phyloP scores from a whole-genome alignment of 2,113 vertebrate species.

The Caranx ignobilis region DNA sequence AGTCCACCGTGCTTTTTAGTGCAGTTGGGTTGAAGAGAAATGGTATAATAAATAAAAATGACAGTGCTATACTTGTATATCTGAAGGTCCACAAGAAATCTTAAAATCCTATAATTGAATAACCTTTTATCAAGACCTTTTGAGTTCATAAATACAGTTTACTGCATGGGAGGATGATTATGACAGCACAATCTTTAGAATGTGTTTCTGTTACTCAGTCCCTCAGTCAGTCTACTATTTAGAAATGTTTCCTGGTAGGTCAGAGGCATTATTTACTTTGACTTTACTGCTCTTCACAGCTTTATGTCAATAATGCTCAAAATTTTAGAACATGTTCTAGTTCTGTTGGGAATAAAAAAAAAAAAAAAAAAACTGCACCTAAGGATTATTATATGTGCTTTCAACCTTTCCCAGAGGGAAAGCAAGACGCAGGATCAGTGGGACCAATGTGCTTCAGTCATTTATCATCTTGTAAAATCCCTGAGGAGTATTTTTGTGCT shows the following conservation, averaged over 20 bases:
- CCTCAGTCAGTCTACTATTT: neutral
- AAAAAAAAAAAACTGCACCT: neutral
- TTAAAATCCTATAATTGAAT: conserved; percentile 28
- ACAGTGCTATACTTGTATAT: conserved; percentile 8
- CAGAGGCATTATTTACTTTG: neutral
- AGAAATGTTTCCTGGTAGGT: neutral
- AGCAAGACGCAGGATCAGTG: neutral
- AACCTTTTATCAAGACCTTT: conserved; percentile 24
- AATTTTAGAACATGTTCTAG: neutral
- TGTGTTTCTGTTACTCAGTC: conserved; percentile 4
- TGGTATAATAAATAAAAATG: conserved; percentile 16
- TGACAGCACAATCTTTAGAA: conserved; percentile 1
- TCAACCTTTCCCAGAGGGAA: neutral
- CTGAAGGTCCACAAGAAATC: conserved; percentile 20
- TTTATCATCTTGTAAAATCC: neutral
- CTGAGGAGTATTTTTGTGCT: neutral
- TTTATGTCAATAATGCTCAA: neutral
- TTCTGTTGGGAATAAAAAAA: neutral
- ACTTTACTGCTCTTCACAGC: neutral
- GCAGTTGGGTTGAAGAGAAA: conserved; percentile 15
- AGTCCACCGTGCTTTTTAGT: conserved; percentile 6
- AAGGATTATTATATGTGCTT: neutral
- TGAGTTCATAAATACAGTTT: conserved; percentile 27
- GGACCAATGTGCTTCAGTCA: neutral
- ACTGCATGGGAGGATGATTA: neutral